phyloP scores from a whole-genome alignment of 2,888 invertebrate species.

The Brenthis hecate region DNA sequence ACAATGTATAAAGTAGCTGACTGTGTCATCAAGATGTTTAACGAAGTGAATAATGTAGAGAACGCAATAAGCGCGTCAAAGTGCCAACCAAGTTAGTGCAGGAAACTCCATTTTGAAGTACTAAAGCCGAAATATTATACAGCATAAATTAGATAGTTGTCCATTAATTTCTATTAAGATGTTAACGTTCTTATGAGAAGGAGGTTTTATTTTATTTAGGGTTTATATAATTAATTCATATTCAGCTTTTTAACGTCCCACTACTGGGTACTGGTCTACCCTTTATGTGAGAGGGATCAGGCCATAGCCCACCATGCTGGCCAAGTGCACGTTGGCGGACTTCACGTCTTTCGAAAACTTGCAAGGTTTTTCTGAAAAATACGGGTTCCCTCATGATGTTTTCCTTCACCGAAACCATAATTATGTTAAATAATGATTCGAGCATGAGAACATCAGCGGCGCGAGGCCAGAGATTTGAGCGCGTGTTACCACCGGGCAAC shows the following conservation, averaged over 20 bases:
- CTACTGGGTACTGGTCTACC: too few species aligned
- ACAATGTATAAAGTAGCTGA: slow-evolving; percentile 20
- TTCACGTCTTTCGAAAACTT: background rate
- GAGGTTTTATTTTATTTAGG: background rate
- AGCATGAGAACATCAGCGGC: background rate
- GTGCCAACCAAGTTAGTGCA: slow-evolving; percentile 15
- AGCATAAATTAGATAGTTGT: slow-evolving; percentile 1
- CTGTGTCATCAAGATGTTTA: slow-evolving; percentile 25
- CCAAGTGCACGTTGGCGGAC: background rate
- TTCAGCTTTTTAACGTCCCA: too few species aligned
- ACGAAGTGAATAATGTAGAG: slow-evolving; percentile 21
- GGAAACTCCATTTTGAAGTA: slow-evolving; percentile 11
- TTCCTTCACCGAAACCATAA: background rate
- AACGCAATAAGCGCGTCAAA: slow-evolving; percentile 22
- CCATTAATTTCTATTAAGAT: slow-evolving; percentile 3
- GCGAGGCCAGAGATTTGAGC: background rate
- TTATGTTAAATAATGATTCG: background rate
- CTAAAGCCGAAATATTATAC: slow-evolving; percentile 9
- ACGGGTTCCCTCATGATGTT: too few species aligned
- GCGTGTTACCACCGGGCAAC: background rate
- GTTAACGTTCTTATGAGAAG: background rate
- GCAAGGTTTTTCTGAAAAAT: too few species aligned
- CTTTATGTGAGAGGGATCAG: too few species aligned
- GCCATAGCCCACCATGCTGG: background rate
- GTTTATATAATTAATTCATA: background rate